These are phyloP conservation scores for Luscinia megarhynchos DNA, from an alignment of 2,797 vertebrate species.

Conservation along the genomic window DNA sequence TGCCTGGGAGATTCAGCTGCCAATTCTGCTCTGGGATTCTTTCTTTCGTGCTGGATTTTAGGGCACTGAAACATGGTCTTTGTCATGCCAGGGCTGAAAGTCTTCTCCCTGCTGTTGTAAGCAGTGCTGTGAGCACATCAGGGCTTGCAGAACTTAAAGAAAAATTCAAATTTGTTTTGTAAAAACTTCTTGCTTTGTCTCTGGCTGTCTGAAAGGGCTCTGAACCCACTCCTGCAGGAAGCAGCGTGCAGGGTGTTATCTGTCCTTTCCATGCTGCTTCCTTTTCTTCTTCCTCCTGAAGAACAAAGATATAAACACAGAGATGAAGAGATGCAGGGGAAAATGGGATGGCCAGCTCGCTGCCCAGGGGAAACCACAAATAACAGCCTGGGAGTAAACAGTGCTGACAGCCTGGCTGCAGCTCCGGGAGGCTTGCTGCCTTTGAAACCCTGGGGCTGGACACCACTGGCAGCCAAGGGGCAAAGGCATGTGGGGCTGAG, in stretches of 20 bases:
- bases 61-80: not conserved
- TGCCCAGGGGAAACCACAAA: conserved; percentile 57
- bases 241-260: not conserved
- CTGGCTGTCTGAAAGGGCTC: not conserved
- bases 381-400: conserved; percentile 1
- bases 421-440: not conserved
- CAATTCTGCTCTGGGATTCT: not conserved
- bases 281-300: conserved; percentile 21
- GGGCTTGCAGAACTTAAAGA: not conserved
- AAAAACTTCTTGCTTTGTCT: not conserved
- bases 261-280: conserved; percentile 37
- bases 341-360: not conserved
- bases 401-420: not conserved
- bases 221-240: rapidly evolving
- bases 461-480: not conserved
- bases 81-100: not conserved
- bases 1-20: too few relatives aligned
- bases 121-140: rapidly evolving
- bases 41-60: not conserved
- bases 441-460: not conserved
- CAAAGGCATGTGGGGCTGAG: not conserved
- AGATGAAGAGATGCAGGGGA: not conserved
- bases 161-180: not conserved
- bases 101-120: not conserved
- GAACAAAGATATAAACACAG: conserved; percentile 32